A percentile compares a stretch with the other conserved stretches of the same genome.
phyloP scores from a whole-genome alignment of 2,113 vertebrate species.

The Galemys pyrenaicus region DNA sequence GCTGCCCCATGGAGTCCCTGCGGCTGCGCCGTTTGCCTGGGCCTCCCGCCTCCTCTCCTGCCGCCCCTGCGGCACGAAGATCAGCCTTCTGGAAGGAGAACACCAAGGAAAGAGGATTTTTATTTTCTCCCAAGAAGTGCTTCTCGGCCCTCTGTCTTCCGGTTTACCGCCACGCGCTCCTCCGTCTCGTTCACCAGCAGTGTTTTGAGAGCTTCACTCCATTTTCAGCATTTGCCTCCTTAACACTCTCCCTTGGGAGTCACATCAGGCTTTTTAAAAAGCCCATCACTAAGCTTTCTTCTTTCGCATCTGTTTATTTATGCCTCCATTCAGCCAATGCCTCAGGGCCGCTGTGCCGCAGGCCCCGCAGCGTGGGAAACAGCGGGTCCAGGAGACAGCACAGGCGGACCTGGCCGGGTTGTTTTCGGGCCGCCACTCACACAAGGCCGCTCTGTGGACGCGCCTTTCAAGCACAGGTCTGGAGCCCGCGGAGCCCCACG shows the following conservation, averaged over 20 bases:
- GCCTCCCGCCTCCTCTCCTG: too few relatives aligned
- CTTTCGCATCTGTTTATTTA: background rate
- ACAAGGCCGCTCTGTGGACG: background rate
- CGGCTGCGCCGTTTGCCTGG: too few relatives aligned
- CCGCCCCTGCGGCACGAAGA: too few relatives aligned
- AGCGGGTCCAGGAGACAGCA: background rate
- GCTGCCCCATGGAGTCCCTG: too few relatives aligned
- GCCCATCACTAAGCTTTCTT: background rate
- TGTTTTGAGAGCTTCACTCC: background rate
- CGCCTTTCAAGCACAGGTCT: background rate
- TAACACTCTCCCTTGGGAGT: background rate
- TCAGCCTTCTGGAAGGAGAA: background rate
- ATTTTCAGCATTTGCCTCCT: slow-evolving; percentile 21
- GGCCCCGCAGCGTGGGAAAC: background rate
- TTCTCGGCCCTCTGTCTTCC: background rate
- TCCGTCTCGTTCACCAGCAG: background rate
- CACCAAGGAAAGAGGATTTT: slow-evolving; percentile 26
- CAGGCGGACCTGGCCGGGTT: background rate
- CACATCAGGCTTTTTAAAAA: background rate
- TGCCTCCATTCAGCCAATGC: background rate
- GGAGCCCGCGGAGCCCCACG: background rate
- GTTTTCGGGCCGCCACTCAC: background rate
- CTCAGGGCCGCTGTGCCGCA: background rate
- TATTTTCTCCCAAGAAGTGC: slow-evolving; percentile 54
- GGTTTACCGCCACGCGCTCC: background rate